Evolutionary conservation across 2,113 vertebrate genomes (phyloP), one percentile per base, ranked within the genome.

Genomic region (Zosterops japonicus): DNA sequence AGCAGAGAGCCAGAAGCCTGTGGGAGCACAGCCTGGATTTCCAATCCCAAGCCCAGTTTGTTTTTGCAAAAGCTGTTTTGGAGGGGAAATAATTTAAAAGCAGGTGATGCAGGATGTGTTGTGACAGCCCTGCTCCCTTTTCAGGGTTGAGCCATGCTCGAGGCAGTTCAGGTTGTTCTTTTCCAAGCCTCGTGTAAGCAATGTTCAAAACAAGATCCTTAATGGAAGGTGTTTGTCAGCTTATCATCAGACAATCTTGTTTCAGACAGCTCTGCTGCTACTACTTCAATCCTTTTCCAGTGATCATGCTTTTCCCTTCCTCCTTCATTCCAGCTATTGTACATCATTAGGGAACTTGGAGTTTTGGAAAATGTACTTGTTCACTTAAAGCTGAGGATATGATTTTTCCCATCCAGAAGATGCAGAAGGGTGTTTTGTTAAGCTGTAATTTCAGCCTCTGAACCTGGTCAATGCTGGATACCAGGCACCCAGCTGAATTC

Each of bases 131-230:
- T 70, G 41, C 50, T 91, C 29, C 21, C 55, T 89, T 76, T 69
- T 52, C 65, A 57, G 35, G 13, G 16, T 69, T 8, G 24, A 81
- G 41, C 87, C 14, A 9, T 68, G 77, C 71, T 93, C 2, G 42
- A 65, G 89, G 53, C 69, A 21, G 70, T 91, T 97, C 87, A 80
- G 75, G 65, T 78, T 90, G 72, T 88, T 82, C 35, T 77, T 94
- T 97, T 89, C 59, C 57, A 91, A 81, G 85, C 20, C 12, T 2
- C 77, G 36, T 4, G 2, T 81, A 94, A 90, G 71, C 31, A 16
- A 5, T 63, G 49, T 56, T 83, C 86, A 68, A 72, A 76, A 50
- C 28, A 79, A 61, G 90, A 83, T 39, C 83, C 46, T 88, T 87
- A 42, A 55, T n/a, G 63, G 80, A 46, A 61, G 77, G 47, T 93